Percentiles rank a stretch among this genome's conserved stretches.
These are phyloP conservation scores for Microplitis deprimator DNA, from an alignment of 2,888 invertebrate genomes.

Conservation along the genomic window DNA sequence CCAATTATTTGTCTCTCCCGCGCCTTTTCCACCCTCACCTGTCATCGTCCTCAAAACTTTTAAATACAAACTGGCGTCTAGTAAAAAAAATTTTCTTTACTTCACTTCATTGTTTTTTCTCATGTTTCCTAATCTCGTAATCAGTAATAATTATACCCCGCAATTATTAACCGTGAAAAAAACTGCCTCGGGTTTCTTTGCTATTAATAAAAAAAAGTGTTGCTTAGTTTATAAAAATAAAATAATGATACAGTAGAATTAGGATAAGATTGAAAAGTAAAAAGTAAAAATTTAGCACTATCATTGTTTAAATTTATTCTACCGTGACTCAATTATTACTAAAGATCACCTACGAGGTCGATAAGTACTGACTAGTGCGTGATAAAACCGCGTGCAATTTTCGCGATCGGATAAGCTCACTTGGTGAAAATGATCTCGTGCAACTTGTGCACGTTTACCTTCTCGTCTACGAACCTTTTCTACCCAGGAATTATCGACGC, in stretches of 20 bases:
- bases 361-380: constrained; percentile 5
- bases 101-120: neutral
- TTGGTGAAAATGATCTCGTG: constrained; percentile 15
- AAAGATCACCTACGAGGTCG: neutral
- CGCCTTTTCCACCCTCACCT: constrained; percentile 3
- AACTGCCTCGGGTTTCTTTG: too few species aligned
- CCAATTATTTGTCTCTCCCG: constrained; percentile 1
- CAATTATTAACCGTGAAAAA: neutral
- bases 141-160: neutral
- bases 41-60: neutral
- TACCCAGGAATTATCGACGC: constrained; percentile 28
- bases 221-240: too few species aligned
- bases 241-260: too few species aligned
- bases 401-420: constrained; percentile 26
- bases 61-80: neutral
- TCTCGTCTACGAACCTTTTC: constrained; percentile 1
- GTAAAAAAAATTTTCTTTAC: neutral
- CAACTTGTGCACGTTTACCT: constrained; percentile 1
- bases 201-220: too few species aligned
- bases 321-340: constrained; percentile 23
- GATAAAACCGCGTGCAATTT: constrained; percentile 14
- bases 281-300: neutral
- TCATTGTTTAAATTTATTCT: neutral
- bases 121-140: neutral
- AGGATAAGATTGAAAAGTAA: constrained; percentile 9